phyloP scores from a whole-genome alignment of 2,113 vertebrate genomes.

The Sturnira hondurensis region DNA sequence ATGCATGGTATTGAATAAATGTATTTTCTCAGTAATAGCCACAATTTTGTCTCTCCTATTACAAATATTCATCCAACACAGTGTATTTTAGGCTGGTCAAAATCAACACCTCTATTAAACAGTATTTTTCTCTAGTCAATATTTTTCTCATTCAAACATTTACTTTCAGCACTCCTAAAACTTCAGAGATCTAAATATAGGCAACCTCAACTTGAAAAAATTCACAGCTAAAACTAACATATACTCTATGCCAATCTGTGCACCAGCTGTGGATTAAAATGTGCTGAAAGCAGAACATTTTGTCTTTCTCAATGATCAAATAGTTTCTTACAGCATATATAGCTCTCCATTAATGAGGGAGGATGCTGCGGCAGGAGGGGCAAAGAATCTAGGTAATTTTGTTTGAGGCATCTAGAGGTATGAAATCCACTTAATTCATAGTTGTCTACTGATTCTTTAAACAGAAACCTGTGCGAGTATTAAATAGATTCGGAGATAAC shows the following conservation, averaged over 20 bases:
- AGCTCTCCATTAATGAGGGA: conserved; percentile 75
- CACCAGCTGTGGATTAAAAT: conserved; percentile 87
- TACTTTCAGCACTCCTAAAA: conserved; percentile 81
- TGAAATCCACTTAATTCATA: conserved; percentile 7
- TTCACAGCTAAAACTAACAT: conserved; percentile 85
- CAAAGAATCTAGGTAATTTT: neutral
- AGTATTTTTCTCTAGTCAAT: conserved; percentile 72
- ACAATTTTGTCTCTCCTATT: conserved; percentile 54
- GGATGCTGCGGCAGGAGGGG: neutral
- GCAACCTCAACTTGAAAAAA: conserved; percentile 81
- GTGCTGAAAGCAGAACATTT: conserved; percentile 88
- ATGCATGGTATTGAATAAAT: conserved; percentile 3
- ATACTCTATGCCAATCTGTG: conserved; percentile 83
- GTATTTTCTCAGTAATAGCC: conserved; percentile 13
- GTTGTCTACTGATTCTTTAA: neutral
- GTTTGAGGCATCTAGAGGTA: neutral
- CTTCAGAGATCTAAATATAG: conserved; percentile 84
- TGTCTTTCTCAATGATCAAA: conserved; percentile 85
- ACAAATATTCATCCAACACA: conserved; percentile 50
- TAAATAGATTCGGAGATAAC: neutral
- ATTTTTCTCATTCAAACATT: conserved; percentile 77
- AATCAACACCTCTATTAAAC: conserved; percentile 79
- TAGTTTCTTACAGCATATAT: conserved; percentile 80
- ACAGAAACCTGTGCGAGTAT: neutral
- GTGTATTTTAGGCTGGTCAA: conserved; percentile 64